Base-by-base conservation (phyloP, 2,113 vertebrate species). In the Glaucomys volans region DNA sequence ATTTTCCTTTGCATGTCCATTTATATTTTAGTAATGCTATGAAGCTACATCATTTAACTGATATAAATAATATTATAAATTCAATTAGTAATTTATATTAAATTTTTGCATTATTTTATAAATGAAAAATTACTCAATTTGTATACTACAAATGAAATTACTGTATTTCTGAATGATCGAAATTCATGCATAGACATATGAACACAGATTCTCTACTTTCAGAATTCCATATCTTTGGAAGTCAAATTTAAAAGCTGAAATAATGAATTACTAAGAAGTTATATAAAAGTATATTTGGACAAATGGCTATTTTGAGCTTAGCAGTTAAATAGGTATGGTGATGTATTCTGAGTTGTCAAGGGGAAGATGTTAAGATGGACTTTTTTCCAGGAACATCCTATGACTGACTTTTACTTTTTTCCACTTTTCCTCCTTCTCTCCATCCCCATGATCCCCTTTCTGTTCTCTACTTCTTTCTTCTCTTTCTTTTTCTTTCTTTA, bases 221-320 rank as follows among this genome's bases (percentile, higher is more conserved):
- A 94, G 50, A 88, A 88, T 93, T 80, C 16, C 26, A 0, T 92
- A 24, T 83, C 28, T n/a, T 40, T 74, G 9, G 11, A 20, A 87
- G 12, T 67, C 77, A 77, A 85, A 89, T 86, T 71, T 35, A 72
- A 97, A 90, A 95, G 44, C 2, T 88, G 62, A 74, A 93, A 62
- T 35, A 67, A 84, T 92, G 62, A 85, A 37, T 88, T 85, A 69
- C 40, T 5, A 54, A 80, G 64, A 79, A 67, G 7, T 87, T 66
- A 72, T 32, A 18, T 71, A 37, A 96, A 69, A 22, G 9, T 18
- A 32, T 9, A 88, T 8, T 74, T n/a, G 82, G 54, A 91, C 16
- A 80, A 94, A 67, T 54, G 17, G 11, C 40, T 84, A 35, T 91
- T 84, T 74, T 84, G n/a, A 88, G 50, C 35, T 54, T 64, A 86